Conservation (phyloP, 1,140 invertebrate species). For the Tetranychus cinnabarinus region DNA sequence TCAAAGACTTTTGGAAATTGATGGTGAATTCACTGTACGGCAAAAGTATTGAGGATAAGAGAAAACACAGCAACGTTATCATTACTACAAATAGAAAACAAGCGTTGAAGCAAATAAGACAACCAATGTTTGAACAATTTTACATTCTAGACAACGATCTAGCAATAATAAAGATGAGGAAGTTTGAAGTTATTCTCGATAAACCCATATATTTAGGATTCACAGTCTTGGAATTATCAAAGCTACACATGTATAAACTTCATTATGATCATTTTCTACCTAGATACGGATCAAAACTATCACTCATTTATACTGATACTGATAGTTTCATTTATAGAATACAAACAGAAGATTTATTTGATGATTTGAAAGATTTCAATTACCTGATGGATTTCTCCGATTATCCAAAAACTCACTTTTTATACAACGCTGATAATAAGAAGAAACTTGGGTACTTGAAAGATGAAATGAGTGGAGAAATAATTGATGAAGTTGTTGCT, state of each 20-base stretch:
- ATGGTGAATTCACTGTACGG: constrained; percentile 26
- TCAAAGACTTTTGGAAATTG: constrained; percentile 19
- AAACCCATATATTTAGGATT: constrained; percentile 9
- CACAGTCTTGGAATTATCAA: constrained; percentile 15
- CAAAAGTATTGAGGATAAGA: constrained; percentile 26
- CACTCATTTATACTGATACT: constrained; percentile 10
- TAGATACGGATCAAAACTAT: constrained; percentile 6
- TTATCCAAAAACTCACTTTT: constrained; percentile 10
- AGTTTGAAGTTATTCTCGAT: background rate
- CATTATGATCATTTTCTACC: constrained; percentile 15
- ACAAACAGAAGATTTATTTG: constrained; percentile 10
- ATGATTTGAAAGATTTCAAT: constrained; percentile 9
- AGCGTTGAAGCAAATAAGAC: constrained; percentile 17
- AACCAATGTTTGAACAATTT: constrained; percentile 20
- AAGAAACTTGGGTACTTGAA: constrained; percentile 27
- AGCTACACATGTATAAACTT: constrained; percentile 16
- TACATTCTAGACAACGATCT: constrained; percentile 12
- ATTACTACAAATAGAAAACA: constrained; percentile 17
- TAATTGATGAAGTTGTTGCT: constrained; percentile 20
- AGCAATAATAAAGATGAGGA: background rate
- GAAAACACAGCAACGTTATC: constrained; percentile 22
- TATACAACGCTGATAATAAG: constrained; percentile 19
- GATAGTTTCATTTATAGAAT: constrained; percentile 10
- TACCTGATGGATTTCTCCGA: constrained; percentile 9
- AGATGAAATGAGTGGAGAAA: constrained; percentile 22